Percentiles rank a stretch among this genome's conserved stretches.
These are phyloP conservation scores for Leptopilina clavipes DNA, from an alignment of 1,140 invertebrate genomes.

Conservation along the genomic window DNA sequence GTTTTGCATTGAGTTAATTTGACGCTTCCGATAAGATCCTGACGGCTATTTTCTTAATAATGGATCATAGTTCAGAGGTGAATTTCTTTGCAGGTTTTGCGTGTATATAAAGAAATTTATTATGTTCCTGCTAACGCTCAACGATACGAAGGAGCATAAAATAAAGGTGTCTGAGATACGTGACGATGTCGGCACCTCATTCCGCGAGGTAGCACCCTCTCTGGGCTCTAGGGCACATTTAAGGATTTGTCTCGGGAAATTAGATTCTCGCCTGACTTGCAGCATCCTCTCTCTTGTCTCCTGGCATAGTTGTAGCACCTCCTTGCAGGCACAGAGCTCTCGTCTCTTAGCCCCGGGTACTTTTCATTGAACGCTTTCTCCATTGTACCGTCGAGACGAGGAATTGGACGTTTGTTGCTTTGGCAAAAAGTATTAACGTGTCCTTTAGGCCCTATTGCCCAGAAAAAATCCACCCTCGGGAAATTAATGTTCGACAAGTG, in stretches of 20 bases:
- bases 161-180: slow-evolving; percentile 49
- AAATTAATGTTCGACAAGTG: slow-evolving; percentile 61
- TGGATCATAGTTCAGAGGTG: background rate
- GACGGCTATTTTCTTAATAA: slow-evolving; percentile 15
- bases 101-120: background rate
- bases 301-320: slow-evolving; percentile 49
- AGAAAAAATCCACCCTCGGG: slow-evolving; percentile 67
- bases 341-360: slow-evolving; percentile 63
- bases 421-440: slow-evolving; percentile 66
- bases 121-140: slow-evolving; percentile 15
- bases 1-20: too few relatives aligned
- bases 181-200: slow-evolving; percentile 58
- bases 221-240: slow-evolving; percentile 69
- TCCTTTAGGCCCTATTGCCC: slow-evolving; percentile 58
- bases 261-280: slow-evolving; percentile 73
- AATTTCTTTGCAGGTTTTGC: background rate
- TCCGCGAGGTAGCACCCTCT: slow-evolving; percentile 60
- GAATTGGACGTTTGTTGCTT: slow-evolving; percentile 69
- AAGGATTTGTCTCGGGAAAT: slow-evolving; percentile 75
- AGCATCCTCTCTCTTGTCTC: slow-evolving; percentile 54
- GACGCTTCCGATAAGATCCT: slow-evolving; percentile 19
- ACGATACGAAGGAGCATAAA: slow-evolving; percentile 16
- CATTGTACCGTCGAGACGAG: slow-evolving; percentile 65
- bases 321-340: slow-evolving; percentile 55
- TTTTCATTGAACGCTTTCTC: slow-evolving; percentile 60